phyloP scores from a whole-genome alignment of 2,797 vertebrate genomes.

The Emys orbicularis region DNA sequence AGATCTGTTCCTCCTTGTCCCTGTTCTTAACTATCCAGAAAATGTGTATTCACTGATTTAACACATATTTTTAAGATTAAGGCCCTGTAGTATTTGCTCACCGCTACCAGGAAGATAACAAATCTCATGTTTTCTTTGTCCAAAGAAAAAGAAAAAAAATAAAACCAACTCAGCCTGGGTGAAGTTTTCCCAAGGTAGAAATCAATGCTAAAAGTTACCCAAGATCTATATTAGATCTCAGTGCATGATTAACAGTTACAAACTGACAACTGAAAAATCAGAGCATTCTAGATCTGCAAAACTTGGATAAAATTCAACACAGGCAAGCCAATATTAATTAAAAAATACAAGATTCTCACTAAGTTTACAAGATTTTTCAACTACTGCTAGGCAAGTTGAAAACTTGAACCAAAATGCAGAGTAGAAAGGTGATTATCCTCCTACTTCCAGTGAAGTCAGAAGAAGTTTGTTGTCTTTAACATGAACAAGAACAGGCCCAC shows the following conservation, averaged over 20 bases:
- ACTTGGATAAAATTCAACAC: neutral
- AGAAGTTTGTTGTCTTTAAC: neutral
- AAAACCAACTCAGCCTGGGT: neutral
- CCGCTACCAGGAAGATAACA: neutral
- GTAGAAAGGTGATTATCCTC: neutral
- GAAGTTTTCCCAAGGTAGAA: neutral
- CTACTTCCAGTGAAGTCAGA: neutral
- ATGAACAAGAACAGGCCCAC: neutral
- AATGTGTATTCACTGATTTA: neutral
- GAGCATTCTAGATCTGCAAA: neutral
- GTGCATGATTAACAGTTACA: neutral
- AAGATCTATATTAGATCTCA: neutral
- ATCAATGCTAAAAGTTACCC: neutral
- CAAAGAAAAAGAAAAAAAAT: neutral
- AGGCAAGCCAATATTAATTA: neutral
- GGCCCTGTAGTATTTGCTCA: neutral
- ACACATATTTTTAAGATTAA: neutral
- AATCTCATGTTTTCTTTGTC: neutral
- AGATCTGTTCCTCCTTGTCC: neutral
- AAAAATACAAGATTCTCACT: neutral
- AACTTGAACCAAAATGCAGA: neutral
- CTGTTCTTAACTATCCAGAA: neutral
- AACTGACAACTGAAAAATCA: neutral
- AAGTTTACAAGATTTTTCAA: neutral
- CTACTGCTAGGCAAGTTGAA: neutral